These are phyloP conservation scores for Paracentrotus lividus DNA, from an alignment of 53 echinoderm and acorn worm genomes.

Conservation along the genomic window DNA sequence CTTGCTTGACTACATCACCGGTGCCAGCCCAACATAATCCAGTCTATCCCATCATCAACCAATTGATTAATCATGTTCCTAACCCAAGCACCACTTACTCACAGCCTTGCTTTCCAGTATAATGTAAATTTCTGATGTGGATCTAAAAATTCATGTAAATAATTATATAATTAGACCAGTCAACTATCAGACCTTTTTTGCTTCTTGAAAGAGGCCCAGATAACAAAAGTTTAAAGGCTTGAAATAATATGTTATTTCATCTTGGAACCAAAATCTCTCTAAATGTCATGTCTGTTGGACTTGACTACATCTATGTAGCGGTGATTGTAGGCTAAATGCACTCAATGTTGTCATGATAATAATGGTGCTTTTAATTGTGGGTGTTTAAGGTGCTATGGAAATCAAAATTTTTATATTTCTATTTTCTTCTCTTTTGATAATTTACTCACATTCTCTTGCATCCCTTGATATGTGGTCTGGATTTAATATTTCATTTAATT, in stretches of 20 bases:
- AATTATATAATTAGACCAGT: too few species aligned
- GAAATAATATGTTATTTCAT: too few species aligned
- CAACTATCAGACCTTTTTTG: too few species aligned
- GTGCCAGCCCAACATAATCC: not conserved
- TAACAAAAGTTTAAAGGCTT: too few species aligned
- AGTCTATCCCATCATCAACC: not conserved
- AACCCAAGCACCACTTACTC: not conserved
- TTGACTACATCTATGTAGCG: not conserved
- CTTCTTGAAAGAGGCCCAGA: too few species aligned
- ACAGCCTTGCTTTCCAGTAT: not conserved
- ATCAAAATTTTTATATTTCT: not conserved
- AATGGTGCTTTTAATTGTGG: not conserved
- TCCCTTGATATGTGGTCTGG: too few species aligned
- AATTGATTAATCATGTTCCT: conserved; percentile 4
- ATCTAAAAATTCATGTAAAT: too few species aligned
- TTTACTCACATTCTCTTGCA: too few species aligned
- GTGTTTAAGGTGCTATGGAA: not conserved
- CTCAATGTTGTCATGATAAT: not conserved
- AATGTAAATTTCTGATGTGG: not conserved
- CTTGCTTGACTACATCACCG: conserved; percentile 17
- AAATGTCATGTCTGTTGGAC: not conserved
- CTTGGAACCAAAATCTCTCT: too few species aligned
- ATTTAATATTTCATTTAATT: too few species aligned
- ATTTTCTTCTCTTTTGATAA: not conserved
- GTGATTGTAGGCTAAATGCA: too few species aligned